Percentiles rank a stretch among this genome's conserved stretches.
Conservation (phyloP, 2,888 invertebrate species). For the Tenthredo livida region DNA sequence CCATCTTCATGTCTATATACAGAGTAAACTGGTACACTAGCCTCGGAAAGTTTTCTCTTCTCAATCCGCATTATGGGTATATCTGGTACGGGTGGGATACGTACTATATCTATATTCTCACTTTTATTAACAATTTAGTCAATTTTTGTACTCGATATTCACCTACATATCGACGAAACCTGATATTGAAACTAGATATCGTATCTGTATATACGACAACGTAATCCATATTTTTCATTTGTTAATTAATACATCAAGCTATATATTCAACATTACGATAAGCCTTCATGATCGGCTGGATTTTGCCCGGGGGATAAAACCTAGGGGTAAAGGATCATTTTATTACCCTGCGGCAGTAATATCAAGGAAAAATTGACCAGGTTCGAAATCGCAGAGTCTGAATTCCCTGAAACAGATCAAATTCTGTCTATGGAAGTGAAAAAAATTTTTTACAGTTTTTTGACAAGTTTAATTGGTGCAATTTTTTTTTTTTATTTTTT, state of each 20-base stretch:
- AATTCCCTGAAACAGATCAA: background rate
- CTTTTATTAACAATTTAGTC: background rate
- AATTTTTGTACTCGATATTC: background rate
- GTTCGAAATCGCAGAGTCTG: background rate
- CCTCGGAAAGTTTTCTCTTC: conserved; percentile 29
- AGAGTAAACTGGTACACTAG: conserved; percentile 23
- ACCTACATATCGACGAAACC: background rate
- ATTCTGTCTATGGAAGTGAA: background rate
- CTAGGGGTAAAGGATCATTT: too few relatives aligned
- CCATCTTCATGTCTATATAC: background rate
- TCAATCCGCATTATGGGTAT: background rate
- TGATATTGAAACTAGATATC: background rate
- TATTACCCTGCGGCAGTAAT: too few relatives aligned
- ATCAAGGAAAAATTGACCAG: too few relatives aligned
- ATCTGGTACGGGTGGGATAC: background rate
- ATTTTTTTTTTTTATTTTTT: too few relatives aligned
- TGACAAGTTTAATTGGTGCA: background rate
- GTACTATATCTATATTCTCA: background rate
- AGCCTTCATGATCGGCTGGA: background rate
- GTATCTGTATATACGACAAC: background rate
- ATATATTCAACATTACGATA: background rate
- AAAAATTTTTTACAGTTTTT: background rate
- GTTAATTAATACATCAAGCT: background rate
- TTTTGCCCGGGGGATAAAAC: background rate
- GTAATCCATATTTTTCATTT: background rate